A percentile compares a stretch with the other conserved stretches of the same genome.
Conservation (phyloP, 2,888 invertebrate species). For the Hanleya hanleyi region DNA sequence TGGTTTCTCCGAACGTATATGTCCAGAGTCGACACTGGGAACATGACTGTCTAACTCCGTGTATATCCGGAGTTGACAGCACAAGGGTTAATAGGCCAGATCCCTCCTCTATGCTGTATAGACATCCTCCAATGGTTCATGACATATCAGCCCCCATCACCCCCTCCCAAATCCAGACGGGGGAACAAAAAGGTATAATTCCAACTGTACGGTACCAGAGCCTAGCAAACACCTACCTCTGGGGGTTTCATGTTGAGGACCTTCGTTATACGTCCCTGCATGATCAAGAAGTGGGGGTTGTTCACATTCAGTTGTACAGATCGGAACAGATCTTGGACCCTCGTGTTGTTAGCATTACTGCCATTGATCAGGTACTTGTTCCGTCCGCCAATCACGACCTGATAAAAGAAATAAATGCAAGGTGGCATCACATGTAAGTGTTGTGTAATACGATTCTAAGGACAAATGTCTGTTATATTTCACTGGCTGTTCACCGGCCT, state of each 20-base stretch:
- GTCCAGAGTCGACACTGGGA: no score
- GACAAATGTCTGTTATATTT: not conserved
- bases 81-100: no score
- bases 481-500: not conserved
- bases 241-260: conserved; percentile 99
- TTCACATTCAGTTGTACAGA: conserved; percentile 98
- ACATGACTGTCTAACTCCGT: no score
- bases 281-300: conserved; percentile 99
- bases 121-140: no score
- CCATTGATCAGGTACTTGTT: conserved; percentile 95
- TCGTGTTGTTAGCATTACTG: conserved; percentile 88
- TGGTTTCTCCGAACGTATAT: no score
- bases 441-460: not conserved
- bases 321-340: conserved; percentile 95
- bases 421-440: not conserved
- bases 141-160: no score
- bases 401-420: conserved; percentile 38
- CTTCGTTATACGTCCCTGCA: conserved; percentile 99
- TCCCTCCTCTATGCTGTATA: no score
- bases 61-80: no score
- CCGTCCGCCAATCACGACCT: conserved; percentile 84
- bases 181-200: no score
- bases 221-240: no score
- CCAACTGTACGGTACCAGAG: no score
- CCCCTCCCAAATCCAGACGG: no score